Evolutionary conservation across 2,113 vertebrate species (phyloP).

Genomic region (Indicator indicator): DNA sequence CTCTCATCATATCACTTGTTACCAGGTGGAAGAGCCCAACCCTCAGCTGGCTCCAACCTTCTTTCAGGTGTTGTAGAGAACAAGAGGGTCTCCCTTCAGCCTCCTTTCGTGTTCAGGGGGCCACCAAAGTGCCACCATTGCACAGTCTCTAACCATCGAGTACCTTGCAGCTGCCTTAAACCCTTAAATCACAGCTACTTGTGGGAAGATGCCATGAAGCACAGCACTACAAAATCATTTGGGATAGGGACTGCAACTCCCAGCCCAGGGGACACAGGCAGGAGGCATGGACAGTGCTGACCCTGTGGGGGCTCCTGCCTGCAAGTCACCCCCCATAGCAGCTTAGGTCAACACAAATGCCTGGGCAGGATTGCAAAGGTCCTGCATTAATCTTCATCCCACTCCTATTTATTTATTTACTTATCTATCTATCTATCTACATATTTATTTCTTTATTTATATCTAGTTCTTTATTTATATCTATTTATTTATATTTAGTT

Average conservation of each 20-base stretch:
- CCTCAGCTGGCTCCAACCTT: too few species aligned
- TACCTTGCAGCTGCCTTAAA: not conserved
- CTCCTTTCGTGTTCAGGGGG: not conserved
- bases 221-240: not conserved
- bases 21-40: too few species aligned
- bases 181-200: too few species aligned
- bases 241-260: not conserved
- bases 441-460: too few species aligned
- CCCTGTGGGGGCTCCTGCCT: accelerated
- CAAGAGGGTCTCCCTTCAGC: too few species aligned
- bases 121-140: not conserved
- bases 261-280: not conserved
- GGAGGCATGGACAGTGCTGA: not conserved
- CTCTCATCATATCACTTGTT: too few species aligned
- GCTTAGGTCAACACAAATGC: not conserved
- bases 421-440: not conserved
- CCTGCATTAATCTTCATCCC: not conserved
- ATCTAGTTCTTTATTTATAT: too few species aligned
- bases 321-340: accelerated
- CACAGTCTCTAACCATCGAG: not conserved
- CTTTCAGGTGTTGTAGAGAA: too few species aligned
- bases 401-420: not conserved
- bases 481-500: too few species aligned
- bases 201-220: not conserved
- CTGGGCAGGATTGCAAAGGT: not conserved